A percentile compares a stretch with the other conserved stretches of the same genome.
phyloP scores from a whole-genome alignment of 2,888 invertebrate species.

The Hirtodrosophila trivittata region DNA sequence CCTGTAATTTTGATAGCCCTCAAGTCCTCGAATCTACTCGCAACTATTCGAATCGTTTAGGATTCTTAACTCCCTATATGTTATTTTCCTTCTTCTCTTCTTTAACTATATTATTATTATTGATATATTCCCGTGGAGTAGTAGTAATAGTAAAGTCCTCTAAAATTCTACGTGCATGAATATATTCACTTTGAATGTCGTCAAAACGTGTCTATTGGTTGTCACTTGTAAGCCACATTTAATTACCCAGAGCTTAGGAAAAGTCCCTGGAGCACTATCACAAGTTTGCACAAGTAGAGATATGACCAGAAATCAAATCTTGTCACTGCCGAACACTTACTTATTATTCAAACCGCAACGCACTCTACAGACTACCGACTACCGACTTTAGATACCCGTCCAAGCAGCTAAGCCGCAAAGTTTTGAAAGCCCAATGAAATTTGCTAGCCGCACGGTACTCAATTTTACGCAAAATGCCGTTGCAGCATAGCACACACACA shows the following conservation, averaged over 20 bases:
- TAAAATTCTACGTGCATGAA: background rate
- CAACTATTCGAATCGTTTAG: background rate
- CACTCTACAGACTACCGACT: conserved; percentile 9
- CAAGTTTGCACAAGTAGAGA: conserved; percentile 39
- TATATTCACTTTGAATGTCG: background rate
- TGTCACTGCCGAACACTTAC: conserved; percentile 45
- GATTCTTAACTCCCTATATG: too few species aligned
- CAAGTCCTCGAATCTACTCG: conserved; percentile 4
- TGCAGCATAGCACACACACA: conserved; percentile 20
- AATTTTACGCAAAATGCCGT: conserved; percentile 58
- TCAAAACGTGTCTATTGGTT: conserved; percentile 13
- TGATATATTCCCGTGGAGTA: too few species aligned
- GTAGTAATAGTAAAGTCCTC: too few species aligned
- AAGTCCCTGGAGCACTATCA: conserved; percentile 25
- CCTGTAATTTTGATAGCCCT: conserved; percentile 75
- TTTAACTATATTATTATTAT: too few species aligned
- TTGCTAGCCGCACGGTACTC: conserved; percentile 72
- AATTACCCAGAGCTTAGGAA: conserved; percentile 29
- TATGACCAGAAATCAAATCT: conserved; percentile 41
- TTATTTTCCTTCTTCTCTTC: too few species aligned
- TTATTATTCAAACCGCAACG: conserved; percentile 52
- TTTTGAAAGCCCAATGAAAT: conserved; percentile 75
- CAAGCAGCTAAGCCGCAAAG: conserved; percentile 60
- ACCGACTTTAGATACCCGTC: conserved; percentile 25
- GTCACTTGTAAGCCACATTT: conserved; percentile 32